These are phyloP conservation scores for Strigamia transsilvanica DNA, from an alignment of 2,888 invertebrate species.

Conservation along the genomic window DNA sequence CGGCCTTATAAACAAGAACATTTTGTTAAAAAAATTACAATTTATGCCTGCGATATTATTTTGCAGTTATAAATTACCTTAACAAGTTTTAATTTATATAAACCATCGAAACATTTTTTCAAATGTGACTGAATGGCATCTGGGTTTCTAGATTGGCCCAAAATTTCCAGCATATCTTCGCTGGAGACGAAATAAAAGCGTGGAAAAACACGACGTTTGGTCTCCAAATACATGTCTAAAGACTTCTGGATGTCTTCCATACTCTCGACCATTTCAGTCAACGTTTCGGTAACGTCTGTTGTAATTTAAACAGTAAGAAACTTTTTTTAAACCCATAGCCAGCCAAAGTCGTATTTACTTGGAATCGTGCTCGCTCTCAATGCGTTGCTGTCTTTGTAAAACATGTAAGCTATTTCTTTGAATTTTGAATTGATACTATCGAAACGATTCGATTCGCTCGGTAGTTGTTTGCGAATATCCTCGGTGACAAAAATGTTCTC, in stretches of 20 bases:
- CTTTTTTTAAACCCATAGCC: neutral
- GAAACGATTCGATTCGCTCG: constrained; percentile 78
- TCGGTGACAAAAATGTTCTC: constrained; percentile 86
- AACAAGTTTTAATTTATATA: constrained; percentile 75
- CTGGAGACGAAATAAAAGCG: constrained; percentile 84
- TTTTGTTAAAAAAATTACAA: neutral
- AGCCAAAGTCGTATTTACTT: neutral
- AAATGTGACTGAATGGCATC: constrained; percentile 84
- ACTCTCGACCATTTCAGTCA: constrained; percentile 71
- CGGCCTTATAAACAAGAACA: constrained; percentile 14
- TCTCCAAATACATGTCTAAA: constrained; percentile 85
- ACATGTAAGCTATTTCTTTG: constrained; percentile 71
- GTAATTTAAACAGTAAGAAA: neutral
- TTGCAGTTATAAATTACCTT: constrained; percentile 67
- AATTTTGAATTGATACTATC: constrained; percentile 76
- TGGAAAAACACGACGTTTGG: constrained; percentile 87
- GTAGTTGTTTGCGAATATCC: constrained; percentile 85
- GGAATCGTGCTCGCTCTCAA: neutral
- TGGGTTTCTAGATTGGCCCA: constrained; percentile 85
- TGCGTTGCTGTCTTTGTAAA: constrained; percentile 12
- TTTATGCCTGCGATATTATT: neutral
- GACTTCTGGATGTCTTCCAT: constrained; percentile 85
- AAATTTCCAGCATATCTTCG: constrained; percentile 82
- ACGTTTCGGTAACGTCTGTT: constrained; percentile 14
- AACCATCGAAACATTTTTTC: constrained; percentile 88